Percentiles rank a stretch among this genome's conserved stretches.
phyloP scores from a whole-genome alignment of 2,113 vertebrate species.

The Pygoscelis antarcticus region DNA sequence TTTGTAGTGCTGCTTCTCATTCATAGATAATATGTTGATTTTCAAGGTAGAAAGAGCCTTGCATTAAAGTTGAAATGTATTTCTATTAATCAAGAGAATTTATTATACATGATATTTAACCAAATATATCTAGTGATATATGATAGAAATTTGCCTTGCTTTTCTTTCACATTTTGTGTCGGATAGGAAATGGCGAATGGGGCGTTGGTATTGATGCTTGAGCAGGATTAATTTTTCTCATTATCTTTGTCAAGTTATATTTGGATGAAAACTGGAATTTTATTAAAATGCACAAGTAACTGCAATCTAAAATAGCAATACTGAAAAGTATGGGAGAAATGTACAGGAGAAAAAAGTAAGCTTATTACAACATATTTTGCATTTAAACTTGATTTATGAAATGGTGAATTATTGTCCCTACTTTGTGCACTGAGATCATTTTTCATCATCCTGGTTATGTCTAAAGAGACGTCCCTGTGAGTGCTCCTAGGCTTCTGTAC shows the following conservation, averaged over 20 bases:
- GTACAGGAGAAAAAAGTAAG: not conserved
- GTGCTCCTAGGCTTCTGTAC: not conserved
- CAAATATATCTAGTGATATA: fast-evolving
- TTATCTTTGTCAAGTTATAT: not conserved
- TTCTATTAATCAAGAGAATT: not conserved
- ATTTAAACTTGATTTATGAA: not conserved
- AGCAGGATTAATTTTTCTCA: not conserved
- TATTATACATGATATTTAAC: not conserved
- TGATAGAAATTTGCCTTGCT: not conserved
- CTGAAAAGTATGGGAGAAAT: not conserved
- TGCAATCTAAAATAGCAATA: not conserved
- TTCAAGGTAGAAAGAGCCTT: not conserved
- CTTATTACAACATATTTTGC: not conserved
- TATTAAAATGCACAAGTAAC: not conserved
- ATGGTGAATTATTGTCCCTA: not conserved
- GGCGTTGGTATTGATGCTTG: not conserved
- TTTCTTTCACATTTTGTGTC: not conserved
- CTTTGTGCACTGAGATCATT: not conserved
- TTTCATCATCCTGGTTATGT: not conserved
- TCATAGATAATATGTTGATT: not conserved
- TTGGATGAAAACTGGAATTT: not conserved
- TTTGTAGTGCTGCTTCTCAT: not conserved
- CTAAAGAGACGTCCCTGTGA: not conserved
- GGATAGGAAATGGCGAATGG: not conserved
- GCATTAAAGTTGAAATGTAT: not conserved